phyloP scores from a whole-genome alignment of 37 sponge, comb jelly and placozoan species.

The Dysidea cf. avara region DNA sequence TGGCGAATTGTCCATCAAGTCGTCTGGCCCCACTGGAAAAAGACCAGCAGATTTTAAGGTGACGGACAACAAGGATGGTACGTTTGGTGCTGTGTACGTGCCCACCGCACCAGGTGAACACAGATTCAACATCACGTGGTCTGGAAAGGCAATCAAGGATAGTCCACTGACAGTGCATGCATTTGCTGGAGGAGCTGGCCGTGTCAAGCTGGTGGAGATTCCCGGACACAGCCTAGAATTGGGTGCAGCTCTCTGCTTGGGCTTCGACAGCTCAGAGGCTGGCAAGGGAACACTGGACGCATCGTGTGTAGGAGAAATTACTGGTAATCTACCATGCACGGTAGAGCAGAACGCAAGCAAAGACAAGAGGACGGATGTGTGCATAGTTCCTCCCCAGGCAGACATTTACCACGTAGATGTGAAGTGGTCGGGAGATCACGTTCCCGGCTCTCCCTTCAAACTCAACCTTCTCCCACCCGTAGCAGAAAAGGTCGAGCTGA shows the following conservation, averaged over 20 bases:
- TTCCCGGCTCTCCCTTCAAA: conserved; percentile 67
- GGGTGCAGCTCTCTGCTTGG: conserved; percentile 24
- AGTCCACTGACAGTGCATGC: too few species aligned
- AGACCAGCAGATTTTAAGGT: conserved; percentile 10
- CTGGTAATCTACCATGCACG: conserved; percentile 41
- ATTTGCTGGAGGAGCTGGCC: too few species aligned
- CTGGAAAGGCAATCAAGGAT: conserved; percentile 34
- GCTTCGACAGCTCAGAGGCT: conserved; percentile 45
- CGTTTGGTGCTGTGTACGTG: conserved; percentile 30
- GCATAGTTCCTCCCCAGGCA: conserved; percentile 40
- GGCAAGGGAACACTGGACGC: conserved; percentile 52
- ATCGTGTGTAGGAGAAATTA: conserved; percentile 46
- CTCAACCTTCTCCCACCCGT: conserved; percentile 47
- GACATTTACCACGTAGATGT: conserved; percentile 53
- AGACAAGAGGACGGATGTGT: conserved; percentile 12
- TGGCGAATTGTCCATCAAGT: conserved; percentile 27
- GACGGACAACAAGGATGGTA: conserved; percentile 35
- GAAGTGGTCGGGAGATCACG: conserved; percentile 48
- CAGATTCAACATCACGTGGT: conserved; percentile 49
- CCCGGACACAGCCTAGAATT: too few species aligned
- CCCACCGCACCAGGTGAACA: conserved; percentile 50
- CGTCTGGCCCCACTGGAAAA: conserved; percentile 40
- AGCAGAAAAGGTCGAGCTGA: conserved; percentile 34
- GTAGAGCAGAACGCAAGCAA: conserved; percentile 10
- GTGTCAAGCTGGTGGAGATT: too few species aligned